Evolutionary conservation across 2,797 vertebrate genomes (phyloP).

Genomic region (Hirundo rustica): DNA sequence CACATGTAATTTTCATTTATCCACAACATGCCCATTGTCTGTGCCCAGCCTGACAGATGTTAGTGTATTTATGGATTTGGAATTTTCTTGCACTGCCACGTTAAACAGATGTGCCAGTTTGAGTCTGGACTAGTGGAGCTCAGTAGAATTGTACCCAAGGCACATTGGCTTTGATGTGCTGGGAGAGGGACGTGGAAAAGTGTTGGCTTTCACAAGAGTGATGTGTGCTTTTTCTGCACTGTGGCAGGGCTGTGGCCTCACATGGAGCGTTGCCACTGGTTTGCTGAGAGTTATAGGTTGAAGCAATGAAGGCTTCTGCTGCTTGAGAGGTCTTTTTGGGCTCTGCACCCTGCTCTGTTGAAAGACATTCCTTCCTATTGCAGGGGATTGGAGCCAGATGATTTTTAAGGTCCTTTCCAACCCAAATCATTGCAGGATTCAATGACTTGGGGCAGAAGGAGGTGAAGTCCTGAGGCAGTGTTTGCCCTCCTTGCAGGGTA

Average conservation of each 20-base stretch:
- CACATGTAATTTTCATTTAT: not conserved
- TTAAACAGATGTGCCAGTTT: not conserved
- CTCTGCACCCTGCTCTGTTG: not conserved
- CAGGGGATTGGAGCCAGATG: not conserved
- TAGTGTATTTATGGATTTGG: constrained; percentile 1
- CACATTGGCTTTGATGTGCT: not conserved
- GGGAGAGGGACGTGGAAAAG: not conserved
- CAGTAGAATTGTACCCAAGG: not conserved
- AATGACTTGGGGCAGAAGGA: not conserved
- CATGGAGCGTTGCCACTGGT: accelerated
- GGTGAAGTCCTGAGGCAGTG: not conserved
- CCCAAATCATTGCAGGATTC: not conserved
- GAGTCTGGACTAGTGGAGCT: not conserved
- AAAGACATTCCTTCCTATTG: not conserved
- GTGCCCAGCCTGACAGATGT: not conserved
- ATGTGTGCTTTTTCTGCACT: not conserved
- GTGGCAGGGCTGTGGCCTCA: not conserved
- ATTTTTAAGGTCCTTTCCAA: not conserved
- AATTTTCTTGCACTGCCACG: not conserved
- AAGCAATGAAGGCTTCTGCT: accelerated
- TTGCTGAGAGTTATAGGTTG: not conserved
- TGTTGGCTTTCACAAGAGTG: accelerated
- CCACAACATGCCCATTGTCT: not conserved
- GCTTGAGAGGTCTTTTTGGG: not conserved
- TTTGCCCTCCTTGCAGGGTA: not conserved